phyloP scores from a whole-genome alignment of 1,140 invertebrate species.

The Carcinoscorpius rotundicauda region DNA sequence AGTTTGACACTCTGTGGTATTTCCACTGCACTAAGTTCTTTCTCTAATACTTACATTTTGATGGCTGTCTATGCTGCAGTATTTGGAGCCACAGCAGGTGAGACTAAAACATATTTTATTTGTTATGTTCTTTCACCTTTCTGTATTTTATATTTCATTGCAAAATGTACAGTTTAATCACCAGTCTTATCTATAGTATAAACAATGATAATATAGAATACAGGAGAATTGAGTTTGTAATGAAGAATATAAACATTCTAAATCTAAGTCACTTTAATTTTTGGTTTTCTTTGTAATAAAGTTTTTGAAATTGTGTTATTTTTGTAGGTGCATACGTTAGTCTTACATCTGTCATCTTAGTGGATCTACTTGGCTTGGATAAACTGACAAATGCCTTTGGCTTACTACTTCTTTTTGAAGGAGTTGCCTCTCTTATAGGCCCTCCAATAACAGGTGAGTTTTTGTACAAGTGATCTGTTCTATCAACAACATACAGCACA shows the following conservation, averaged over 20 bases:
- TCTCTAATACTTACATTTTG: slow-evolving; percentile 50
- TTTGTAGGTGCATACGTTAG: slow-evolving; percentile 71
- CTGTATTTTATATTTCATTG: neutral
- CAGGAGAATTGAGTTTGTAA: too few species aligned
- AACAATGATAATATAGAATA: too few species aligned
- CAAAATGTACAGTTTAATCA: neutral
- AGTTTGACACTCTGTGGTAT: slow-evolving; percentile 70
- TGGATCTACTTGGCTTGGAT: slow-evolving; percentile 73
- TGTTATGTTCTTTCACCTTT: neutral
- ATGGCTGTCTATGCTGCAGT: slow-evolving; percentile 59
- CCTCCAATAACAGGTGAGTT: slow-evolving; percentile 69
- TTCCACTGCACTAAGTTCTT: slow-evolving; percentile 59
- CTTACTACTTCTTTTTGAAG: slow-evolving; percentile 79
- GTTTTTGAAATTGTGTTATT: slow-evolving; percentile 1
- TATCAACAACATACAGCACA: too few species aligned
- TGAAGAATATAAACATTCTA: neutral
- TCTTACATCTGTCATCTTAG: slow-evolving; percentile 76
- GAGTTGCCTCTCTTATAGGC: slow-evolving; percentile 74
- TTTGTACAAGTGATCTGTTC: too few species aligned
- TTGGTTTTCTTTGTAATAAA: slow-evolving; percentile 4
- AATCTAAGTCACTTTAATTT: neutral
- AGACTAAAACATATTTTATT: slow-evolving; percentile 1
- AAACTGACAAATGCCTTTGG: slow-evolving; percentile 86
- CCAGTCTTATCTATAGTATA: too few species aligned
- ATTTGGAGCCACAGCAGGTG: slow-evolving; percentile 67